Percentiles rank a stretch among this genome's conserved stretches.
Conservation (phyloP, 2,113 vertebrate species). For the Zapornia atra region DNA sequence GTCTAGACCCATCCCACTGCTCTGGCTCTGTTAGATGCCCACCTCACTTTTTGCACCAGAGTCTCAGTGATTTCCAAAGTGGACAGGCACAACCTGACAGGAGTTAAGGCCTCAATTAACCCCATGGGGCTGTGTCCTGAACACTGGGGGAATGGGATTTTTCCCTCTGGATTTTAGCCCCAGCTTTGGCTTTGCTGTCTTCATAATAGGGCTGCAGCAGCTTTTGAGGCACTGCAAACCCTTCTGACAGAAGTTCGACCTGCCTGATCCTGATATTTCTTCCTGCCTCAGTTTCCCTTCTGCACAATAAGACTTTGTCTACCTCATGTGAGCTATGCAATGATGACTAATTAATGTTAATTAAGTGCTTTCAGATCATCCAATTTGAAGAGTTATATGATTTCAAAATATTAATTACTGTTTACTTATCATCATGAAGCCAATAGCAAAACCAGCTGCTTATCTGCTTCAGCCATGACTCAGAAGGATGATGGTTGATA, state of each 20-base stretch:
- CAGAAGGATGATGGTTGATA: not conserved
- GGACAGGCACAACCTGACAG: not conserved
- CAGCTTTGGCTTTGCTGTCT: rapidly evolving
- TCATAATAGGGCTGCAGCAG: not conserved
- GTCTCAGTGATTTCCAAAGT: not conserved
- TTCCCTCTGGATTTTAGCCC: not conserved
- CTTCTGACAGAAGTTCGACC: not conserved
- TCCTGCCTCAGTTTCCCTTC: not conserved
- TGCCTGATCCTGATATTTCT: not conserved
- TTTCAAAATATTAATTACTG: constrained; percentile 49
- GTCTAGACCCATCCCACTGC: not conserved
- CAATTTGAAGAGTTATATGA: not conserved
- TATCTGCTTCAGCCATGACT: constrained; percentile 28
- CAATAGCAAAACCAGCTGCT: not conserved
- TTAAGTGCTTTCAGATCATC: not conserved
- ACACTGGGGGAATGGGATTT: not conserved
- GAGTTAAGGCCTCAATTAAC: not conserved
- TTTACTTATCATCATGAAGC: constrained; percentile 13
- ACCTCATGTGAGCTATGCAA: not conserved
- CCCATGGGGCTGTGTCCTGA: rapidly evolving
- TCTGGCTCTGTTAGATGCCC: not conserved
- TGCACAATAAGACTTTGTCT: not conserved
- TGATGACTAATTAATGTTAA: constrained; percentile 38
- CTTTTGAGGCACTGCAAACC: not conserved
- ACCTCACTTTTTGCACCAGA: not conserved